Evolutionary conservation across 1,140 invertebrate species (phyloP).

Genomic region (Orius insidiosus): DNA sequence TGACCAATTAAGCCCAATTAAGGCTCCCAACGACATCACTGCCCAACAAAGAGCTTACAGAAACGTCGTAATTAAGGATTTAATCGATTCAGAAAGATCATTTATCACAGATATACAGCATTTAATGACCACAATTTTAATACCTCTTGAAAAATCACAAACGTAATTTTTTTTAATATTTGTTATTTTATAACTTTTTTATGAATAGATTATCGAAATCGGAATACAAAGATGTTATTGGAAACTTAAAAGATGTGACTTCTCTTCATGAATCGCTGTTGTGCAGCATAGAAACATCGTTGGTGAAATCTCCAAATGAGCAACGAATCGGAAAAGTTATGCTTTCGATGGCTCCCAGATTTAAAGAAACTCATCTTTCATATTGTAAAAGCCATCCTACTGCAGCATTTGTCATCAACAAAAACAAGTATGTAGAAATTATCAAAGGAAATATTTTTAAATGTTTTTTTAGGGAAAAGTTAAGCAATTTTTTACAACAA

Average conservation of each 20-base stretch:
- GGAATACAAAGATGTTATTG: constrained; percentile 70
- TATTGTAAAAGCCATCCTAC: constrained; percentile 87
- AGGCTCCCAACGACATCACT: constrained; percentile 23
- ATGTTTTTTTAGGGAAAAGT: constrained; percentile 2
- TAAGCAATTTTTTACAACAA: constrained; percentile 2
- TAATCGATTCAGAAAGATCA: constrained; percentile 79
- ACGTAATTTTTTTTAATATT: constrained; percentile 38
- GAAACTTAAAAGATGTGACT: constrained; percentile 76
- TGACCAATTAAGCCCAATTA: constrained; percentile 17
- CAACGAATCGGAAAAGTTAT: constrained; percentile 85
- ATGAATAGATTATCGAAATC: constrained; percentile 62
- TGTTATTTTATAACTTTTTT: constrained; percentile 22
- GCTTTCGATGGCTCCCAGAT: constrained; percentile 62
- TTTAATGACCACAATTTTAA: constrained; percentile 65
- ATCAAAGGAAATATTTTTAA: not conserved
- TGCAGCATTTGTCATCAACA: constrained; percentile 80
- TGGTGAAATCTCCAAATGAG: constrained; percentile 44
- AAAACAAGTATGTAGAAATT: constrained; percentile 51
- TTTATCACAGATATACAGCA: constrained; percentile 77
- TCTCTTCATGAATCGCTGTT: constrained; percentile 66
- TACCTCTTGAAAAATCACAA: constrained; percentile 62
- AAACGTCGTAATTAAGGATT: constrained; percentile 75
- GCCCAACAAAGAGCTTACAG: constrained; percentile 47
- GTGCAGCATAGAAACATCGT: constrained; percentile 54
- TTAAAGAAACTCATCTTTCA: constrained; percentile 68